Percentiles rank a stretch among this genome's conserved stretches.
Conservation (phyloP, 2,797 vertebrate species). For the Hybognathus amarus region DNA sequence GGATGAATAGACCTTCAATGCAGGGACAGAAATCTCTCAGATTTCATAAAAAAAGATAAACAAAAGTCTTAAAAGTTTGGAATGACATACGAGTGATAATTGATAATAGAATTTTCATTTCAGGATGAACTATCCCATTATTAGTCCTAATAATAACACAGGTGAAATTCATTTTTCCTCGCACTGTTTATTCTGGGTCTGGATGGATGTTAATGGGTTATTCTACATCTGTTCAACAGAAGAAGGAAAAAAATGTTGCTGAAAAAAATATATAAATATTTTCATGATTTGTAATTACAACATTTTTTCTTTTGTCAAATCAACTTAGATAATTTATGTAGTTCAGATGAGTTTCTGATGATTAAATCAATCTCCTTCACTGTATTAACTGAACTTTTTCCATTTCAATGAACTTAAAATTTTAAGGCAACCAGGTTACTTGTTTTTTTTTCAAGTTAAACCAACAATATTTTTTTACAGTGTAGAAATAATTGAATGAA, state of each 20-base stretch:
- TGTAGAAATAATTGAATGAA: conserved; percentile 25
- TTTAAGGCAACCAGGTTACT: no score
- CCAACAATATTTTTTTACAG: no score
- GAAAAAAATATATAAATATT: no score
- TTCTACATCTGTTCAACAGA: neutral
- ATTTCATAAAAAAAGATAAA: neutral
- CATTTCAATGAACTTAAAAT: no score
- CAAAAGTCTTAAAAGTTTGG: neutral
- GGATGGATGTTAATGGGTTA: neutral
- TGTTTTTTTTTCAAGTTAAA: no score
- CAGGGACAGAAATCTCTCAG: neutral
- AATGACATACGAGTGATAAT: neutral
- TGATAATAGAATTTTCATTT: neutral
- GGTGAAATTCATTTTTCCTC: neutral
- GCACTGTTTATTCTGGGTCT: neutral
- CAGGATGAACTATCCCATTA: neutral
- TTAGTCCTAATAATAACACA: neutral
- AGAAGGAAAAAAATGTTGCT: neutral
- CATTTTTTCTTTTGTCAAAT: no score
- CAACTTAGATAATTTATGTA: no score
- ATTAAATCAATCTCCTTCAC: no score
- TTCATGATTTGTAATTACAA: no score
- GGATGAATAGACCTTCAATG: neutral
- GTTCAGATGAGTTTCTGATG: no score
- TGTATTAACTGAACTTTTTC: no score